Evolutionary conservation across 2,797 vertebrate species (phyloP).

Genomic region (Ptychobarbus kaznakovi): DNA sequence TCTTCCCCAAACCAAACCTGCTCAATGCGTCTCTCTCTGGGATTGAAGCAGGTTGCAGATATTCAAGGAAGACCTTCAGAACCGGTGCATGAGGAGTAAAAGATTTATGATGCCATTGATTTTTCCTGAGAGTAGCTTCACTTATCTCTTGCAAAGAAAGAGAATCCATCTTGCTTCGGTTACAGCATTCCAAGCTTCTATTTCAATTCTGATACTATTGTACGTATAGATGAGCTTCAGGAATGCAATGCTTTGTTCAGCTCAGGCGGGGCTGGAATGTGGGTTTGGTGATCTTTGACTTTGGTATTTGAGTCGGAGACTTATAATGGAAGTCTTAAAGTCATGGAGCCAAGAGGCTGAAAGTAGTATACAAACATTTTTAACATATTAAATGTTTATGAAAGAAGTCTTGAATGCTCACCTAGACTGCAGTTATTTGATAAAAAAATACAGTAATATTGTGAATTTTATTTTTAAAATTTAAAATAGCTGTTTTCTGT

Average conservation of each 20-base stretch:
- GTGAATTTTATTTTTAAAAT: neutral
- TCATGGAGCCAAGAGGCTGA: neutral
- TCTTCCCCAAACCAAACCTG: neutral
- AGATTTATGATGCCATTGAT: constrained; percentile 45
- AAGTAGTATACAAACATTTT: neutral
- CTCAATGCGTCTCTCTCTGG: neutral
- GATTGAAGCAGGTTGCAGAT: constrained; percentile 7
- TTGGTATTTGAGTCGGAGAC: constrained; percentile 47
- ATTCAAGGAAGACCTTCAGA: constrained; percentile 39
- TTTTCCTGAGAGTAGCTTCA: constrained; percentile 21
- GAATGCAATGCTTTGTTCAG: constrained; percentile 53
- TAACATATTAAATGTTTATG: neutral
- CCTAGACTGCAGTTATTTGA: neutral
- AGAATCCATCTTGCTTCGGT: constrained; percentile 28
- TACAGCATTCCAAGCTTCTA: constrained; percentile 9
- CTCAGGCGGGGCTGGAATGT: constrained; percentile 53
- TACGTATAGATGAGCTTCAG: constrained; percentile 24
- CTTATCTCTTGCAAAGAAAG: constrained; percentile 27
- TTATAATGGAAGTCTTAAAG: constrained; percentile 7
- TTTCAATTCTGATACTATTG: constrained; percentile 42
- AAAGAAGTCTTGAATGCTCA: neutral
- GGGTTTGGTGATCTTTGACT: constrained; percentile 56
- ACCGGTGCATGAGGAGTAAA: constrained; percentile 20
- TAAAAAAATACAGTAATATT: neutral
- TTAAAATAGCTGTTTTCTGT: neutral